phyloP scores from a whole-genome alignment of 2,888 invertebrate genomes.

The Phalera bucephala region DNA sequence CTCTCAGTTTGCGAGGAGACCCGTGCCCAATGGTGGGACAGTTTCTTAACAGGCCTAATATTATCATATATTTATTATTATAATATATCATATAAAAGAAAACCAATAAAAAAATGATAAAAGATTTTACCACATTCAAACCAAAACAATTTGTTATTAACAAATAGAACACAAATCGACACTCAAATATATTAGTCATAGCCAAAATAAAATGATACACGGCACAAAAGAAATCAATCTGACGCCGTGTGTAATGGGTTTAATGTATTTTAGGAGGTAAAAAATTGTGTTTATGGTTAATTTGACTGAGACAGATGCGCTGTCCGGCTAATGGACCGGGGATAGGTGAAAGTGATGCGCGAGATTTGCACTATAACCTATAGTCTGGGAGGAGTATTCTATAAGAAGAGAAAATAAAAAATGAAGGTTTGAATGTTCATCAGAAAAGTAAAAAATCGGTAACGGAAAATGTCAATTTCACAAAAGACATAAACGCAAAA shows the following conservation, averaged over 20 bases:
- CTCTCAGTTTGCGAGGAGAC: no score
- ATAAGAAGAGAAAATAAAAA: no score
- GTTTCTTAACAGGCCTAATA: no score
- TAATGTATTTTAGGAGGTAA: constrained; percentile 47
- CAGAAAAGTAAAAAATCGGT: no score
- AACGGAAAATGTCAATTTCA: no score
- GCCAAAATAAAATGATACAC: constrained; percentile 1
- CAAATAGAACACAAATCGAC: constrained; percentile 2
- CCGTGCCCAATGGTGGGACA: no score
- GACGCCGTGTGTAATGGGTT: constrained; percentile 14
- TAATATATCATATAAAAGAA: no score
- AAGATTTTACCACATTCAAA: background rate
- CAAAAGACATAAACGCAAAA: no score
- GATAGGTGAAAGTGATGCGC: constrained; percentile 64
- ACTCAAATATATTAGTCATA: background rate
- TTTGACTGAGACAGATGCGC: constrained; percentile 67
- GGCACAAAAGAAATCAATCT: constrained; percentile 33
- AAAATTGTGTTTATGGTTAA: constrained; percentile 63
- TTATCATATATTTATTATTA: no score
- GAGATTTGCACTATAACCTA: constrained; percentile 66
- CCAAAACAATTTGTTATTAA: background rate
- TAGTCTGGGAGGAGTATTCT: constrained; percentile 27
- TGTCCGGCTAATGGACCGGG: constrained; percentile 61
- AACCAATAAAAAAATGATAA: no score
- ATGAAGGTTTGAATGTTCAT: no score